Evolutionary conservation across 2,797 vertebrate species (phyloP).

Genomic region (Phoebastria nigripes): DNA sequence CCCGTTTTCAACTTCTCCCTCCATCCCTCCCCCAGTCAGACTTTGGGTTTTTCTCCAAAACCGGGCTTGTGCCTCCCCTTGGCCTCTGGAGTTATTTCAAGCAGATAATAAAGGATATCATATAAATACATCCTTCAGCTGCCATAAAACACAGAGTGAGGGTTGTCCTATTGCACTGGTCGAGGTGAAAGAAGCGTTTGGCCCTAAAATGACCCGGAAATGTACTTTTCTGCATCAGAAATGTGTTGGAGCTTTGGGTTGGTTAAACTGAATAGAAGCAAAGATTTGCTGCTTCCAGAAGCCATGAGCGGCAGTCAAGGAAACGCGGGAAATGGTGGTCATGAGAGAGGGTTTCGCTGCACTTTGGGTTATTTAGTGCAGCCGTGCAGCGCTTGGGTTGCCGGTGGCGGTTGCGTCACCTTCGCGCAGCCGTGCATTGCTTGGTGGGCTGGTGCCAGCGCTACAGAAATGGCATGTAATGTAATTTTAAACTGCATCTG

Average conservation of each 20-base stretch:
- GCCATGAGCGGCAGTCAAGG: neutral
- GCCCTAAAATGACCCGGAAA: neutral
- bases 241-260: neutral
- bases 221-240: neutral
- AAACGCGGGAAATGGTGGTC: fast-evolving
- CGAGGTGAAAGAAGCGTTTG: neutral
- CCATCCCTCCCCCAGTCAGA: neutral
- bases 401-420: neutral
- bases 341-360: neutral
- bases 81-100: neutral
- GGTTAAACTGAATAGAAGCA: neutral
- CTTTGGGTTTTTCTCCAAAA: neutral
- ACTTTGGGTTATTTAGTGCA: neutral
- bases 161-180: neutral
- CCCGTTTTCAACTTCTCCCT: neutral
- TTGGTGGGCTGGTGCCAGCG: neutral
- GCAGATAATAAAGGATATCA: neutral
- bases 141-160: neutral
- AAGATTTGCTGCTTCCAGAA: neutral
- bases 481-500: neutral
- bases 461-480: neutral
- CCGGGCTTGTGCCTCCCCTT: fast-evolving
- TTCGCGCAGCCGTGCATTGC: neutral
- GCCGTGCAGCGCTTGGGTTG: fast-evolving
- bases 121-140: neutral